Base-by-base conservation (phyloP, 1,140 invertebrate species). In the Eupristina koningsbergeri region DNA sequence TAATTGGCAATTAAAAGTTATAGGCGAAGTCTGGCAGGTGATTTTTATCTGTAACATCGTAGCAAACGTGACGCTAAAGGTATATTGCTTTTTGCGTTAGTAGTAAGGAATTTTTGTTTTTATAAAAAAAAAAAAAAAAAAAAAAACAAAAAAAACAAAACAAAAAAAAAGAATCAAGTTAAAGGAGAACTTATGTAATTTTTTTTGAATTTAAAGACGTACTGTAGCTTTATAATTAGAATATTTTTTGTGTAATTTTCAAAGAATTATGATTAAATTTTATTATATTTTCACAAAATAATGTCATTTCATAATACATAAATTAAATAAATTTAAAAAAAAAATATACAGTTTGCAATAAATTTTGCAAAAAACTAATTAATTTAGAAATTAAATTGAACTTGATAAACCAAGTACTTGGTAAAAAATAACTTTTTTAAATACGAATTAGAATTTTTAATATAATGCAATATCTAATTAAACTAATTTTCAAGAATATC, bases 1-100 rank as follows among this genome's bases (percentile, higher is more conserved):
- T 83, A 83, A 83, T 83, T 83, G 81, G 81, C 75, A 83, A 83
- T 83, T 83, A 83, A 78, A 83, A 77, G 81, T 83, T 78, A 83
- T 61, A 41, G 69, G 67, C n/a, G 1, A 82, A 36, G 61, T 3
- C 36, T 29, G 61, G 9, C 64, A 39, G 39, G 71, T 39, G 74
- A 83, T 77, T 83, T 77, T 83, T 83, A 69, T 75, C 80, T 75
- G 13, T 63, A 39, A 26, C 26, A 39, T 22, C 45, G 69, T 74
- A 58, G 64, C 73, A 45, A 69, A 61, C 45, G 74, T 9, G 41
- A 9, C 39, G 81, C 13, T 34, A 41, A 76, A 53, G 31, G 75
- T 53, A 36, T 47, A 79, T 63, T 36, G 34, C 45, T 36, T 36
- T 15, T 34, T 19, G 34, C 29, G 17, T 7, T 34, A 5, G 15